Evolutionary conservation across 2,797 vertebrate species (phyloP), one percentile per base, ranked within the genome.

Genomic region (Hyperoplus immaculatus): DNA sequence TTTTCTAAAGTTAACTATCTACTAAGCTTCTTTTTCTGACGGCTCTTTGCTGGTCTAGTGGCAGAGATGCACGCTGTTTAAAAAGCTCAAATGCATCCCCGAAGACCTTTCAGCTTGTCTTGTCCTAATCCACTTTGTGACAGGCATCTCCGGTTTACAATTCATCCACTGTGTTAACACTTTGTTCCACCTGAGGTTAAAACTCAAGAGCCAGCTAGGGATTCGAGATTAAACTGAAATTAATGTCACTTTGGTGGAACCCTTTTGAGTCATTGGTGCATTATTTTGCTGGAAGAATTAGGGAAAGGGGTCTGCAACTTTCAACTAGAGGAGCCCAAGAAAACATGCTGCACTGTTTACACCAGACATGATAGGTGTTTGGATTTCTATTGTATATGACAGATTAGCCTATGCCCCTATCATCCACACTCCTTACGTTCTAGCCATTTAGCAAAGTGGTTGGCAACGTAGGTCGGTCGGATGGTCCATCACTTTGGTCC

Each of bases 81-180:
- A 61, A 74, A 62, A 63, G 45, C 49, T 60, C 6, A 69, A 63
- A 42, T 43, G 46, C 38, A 18, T 74, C 42, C 67, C 54, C 38
- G n/a, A 73, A 67, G 69, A 67, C 13, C 21, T 45, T 77, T 77
- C 60, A 63, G 65, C 41, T 65, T 6, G 10, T 15, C 15, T 66
- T 60, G 41, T n/a, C 53, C 13, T 75, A 78, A 77, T 83, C 65
- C 50, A 39, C 38, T 43, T n/a, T 47, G n/a, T 65, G 55, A 69
- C 21, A 36, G 45, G n/a, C 18, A n/a, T 47, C 50, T 80, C 79
- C 77, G 5, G 29, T 57, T 58, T 55, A 3, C 36, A 57, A 53
- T 41, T 54, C 55, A 68, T 61, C 51, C 45, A n/a, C 6, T 36
- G 3, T 38, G 36, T 16, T 59, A 47, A 36, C 15, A 60, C 41